phyloP scores from a whole-genome alignment of 2,888 invertebrate species.

The Scrobipalpa costella region DNA sequence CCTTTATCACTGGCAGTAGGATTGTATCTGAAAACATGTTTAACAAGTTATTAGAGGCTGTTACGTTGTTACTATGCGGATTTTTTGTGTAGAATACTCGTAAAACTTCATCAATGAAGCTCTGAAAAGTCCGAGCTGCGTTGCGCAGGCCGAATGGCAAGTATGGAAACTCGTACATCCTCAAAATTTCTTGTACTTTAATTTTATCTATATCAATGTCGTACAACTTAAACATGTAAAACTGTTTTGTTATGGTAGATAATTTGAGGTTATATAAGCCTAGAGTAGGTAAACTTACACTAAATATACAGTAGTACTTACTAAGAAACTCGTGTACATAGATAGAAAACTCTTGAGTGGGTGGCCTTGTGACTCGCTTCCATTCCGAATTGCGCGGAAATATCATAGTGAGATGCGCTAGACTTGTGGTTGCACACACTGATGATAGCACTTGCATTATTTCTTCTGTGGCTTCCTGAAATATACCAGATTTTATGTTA shows the following conservation, averaged over 20 bases:
- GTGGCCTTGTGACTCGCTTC: constrained; percentile 67
- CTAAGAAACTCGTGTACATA: constrained; percentile 88
- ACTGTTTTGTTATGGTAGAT: no score
- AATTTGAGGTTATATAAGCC: background rate
- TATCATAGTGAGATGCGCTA: constrained; percentile 91
- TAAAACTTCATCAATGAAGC: no score
- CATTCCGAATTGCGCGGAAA: constrained; percentile 88
- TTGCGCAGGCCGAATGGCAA: no score
- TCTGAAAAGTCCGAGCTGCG: no score
- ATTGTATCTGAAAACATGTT: constrained; percentile 82
- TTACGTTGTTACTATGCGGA: background rate
- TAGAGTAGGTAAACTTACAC: background rate
- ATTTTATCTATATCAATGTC: no score
- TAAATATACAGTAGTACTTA: constrained; percentile 47
- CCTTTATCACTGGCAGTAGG: constrained; percentile 87
- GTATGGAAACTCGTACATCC: no score
- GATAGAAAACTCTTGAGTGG: constrained; percentile 51
- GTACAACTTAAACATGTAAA: no score
- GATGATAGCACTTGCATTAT: constrained; percentile 87
- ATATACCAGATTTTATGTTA: background rate
- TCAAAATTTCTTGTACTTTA: no score
- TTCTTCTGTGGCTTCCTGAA: constrained; percentile 86
- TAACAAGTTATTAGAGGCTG: background rate
- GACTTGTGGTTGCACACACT: constrained; percentile 87
- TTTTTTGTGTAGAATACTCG: no score